Conservation (phyloP, 2,888 invertebrate species). For the Tillus elongatus region DNA sequence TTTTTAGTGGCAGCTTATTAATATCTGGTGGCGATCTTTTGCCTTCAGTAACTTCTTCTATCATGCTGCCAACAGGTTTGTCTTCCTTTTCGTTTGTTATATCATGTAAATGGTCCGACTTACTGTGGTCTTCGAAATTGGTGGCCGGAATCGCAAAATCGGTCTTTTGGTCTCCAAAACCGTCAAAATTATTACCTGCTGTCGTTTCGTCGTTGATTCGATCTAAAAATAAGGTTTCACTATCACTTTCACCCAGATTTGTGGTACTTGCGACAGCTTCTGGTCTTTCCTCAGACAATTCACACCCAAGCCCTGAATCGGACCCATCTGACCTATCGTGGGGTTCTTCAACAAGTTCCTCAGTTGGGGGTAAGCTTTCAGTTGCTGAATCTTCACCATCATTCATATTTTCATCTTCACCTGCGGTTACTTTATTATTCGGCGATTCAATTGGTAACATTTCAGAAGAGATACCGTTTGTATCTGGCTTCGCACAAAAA, state of each 20-base stretch:
- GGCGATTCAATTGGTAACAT: no score
- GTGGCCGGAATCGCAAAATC: constrained; percentile 26
- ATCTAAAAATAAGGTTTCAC: constrained; percentile 47
- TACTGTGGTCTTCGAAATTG: background rate
- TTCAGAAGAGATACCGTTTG: no score
- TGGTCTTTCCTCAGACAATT: constrained; percentile 54
- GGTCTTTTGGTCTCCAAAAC: constrained; percentile 15
- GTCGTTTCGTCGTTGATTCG: constrained; percentile 28
- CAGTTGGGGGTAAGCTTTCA: constrained; percentile 50
- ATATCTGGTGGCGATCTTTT: background rate
- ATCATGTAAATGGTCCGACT: background rate
- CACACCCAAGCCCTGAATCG: constrained; percentile 74
- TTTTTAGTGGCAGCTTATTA: constrained; percentile 42
- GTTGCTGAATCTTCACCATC: constrained; percentile 56
- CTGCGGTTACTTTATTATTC: no score
- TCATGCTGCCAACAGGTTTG: no score
- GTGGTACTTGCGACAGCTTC: constrained; percentile 25
- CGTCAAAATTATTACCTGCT: constrained; percentile 16
- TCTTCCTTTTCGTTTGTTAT: constrained; percentile 8
- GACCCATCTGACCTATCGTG: constrained; percentile 67
- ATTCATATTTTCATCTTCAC: constrained; percentile 36
- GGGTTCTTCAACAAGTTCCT: constrained; percentile 49
- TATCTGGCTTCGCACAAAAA: constrained; percentile 25
- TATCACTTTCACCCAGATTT: constrained; percentile 40
- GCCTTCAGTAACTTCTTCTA: no score